Evolutionary conservation across 2,888 invertebrate genomes (phyloP).

Genomic region (Sericinus montela): DNA sequence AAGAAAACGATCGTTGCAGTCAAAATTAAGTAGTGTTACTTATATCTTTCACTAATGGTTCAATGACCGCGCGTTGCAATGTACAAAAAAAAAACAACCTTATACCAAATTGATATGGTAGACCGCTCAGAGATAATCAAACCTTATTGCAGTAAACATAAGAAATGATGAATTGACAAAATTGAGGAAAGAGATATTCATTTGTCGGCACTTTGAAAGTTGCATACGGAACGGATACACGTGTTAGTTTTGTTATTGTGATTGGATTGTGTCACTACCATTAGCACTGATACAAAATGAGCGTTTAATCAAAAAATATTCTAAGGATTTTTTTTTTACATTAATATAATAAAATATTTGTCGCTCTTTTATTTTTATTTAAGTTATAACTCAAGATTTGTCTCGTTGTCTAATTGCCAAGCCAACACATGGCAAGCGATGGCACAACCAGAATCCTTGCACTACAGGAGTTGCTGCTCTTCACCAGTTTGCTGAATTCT

Average conservation of each 20-base stretch:
- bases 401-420: no score
- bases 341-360: no score
- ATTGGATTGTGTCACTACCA: constrained; percentile 31
- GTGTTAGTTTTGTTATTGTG: constrained; percentile 36
- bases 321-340: no score
- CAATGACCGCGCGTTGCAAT: constrained; percentile 5
- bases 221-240: constrained; percentile 39
- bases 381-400: no score
- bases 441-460: no score
- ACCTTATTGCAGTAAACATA: constrained; percentile 8
- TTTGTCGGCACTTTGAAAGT: constrained; percentile 36
- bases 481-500: no score
- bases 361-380: no score
- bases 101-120: background rate
- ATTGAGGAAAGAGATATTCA: constrained; percentile 23
- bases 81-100: constrained; percentile 4
- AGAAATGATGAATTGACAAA: background rate
- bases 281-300: background rate
- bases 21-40: no score
- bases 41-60: constrained; percentile 13
- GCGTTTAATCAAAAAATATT: background rate
- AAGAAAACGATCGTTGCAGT: no score
- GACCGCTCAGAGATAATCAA: background rate
- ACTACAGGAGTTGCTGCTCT: no score
- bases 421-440: no score